Conservation (phyloP, 2,113 vertebrate genomes). For the Cyanocitta stelleri region DNA sequence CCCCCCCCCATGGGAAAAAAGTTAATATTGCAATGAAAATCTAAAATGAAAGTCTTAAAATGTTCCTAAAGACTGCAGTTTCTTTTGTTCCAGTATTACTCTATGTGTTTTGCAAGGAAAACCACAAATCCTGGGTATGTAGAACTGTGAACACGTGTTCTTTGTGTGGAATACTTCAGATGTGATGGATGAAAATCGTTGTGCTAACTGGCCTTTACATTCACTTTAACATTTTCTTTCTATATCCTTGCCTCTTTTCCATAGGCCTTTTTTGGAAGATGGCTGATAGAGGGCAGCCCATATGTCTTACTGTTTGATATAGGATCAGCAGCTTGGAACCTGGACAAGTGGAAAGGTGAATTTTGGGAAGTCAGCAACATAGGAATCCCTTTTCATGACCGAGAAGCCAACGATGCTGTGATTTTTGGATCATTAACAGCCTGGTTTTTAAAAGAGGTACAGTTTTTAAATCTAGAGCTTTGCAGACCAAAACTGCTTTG, state of each 20-base stretch:
- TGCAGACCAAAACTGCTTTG: neutral
- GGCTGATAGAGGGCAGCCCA: conserved; percentile 94
- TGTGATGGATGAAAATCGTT: neutral
- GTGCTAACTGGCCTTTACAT: neutral
- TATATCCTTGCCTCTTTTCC: neutral
- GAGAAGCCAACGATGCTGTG: conserved; percentile 89
- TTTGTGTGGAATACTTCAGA: neutral
- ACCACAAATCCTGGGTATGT: neutral
- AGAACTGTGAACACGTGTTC: neutral
- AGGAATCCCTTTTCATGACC: conserved; percentile 86
- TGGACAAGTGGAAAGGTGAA: conserved; percentile 93
- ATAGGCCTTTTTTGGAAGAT: conserved; percentile 90
- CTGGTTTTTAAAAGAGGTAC: conserved; percentile 97
- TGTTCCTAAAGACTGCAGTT: neutral
- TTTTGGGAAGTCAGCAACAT: conserved; percentile 87
- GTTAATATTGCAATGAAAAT: neutral
- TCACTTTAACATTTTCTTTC: neutral
- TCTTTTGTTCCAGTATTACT: neutral
- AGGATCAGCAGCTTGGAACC: conserved; percentile 84
- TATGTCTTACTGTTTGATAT: conserved; percentile 92
- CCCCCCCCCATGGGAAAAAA: neutral
- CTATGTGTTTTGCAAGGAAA: neutral
- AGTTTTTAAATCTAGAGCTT: neutral
- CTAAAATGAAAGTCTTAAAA: neutral
- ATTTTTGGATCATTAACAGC: conserved; percentile 90